Conservation (phyloP, 2,888 invertebrate species). For the Eupithecia exiguata region DNA sequence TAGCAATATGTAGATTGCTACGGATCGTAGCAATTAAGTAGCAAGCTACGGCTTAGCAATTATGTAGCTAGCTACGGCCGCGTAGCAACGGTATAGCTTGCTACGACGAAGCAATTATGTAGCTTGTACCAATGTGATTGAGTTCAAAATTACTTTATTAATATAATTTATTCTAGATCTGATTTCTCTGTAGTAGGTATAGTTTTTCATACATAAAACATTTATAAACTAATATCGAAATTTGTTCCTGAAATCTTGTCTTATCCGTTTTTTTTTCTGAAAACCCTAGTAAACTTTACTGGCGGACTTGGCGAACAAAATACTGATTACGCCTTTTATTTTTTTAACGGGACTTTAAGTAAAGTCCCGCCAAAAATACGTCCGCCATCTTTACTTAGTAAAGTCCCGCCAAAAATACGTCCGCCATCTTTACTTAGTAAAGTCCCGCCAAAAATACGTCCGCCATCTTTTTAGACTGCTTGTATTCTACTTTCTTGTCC, state of each 20-base stretch:
- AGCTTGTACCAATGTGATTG: not conserved
- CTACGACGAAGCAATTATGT: not conserved
- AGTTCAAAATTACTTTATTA: too few relatives aligned
- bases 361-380: too few relatives aligned
- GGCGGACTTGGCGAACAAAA: too few relatives aligned
- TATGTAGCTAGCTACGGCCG: not conserved
- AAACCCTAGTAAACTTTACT: too few relatives aligned
- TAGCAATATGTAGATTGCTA: not conserved
- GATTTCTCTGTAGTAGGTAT: too few relatives aligned
- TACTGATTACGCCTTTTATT: too few relatives aligned
- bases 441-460: slow-evolving; percentile 31
- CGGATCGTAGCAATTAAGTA: not conserved
- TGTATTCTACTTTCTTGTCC: slow-evolving; percentile 39
- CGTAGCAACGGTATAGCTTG: not conserved
- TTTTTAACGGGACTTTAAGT: too few relatives aligned
- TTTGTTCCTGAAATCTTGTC: not conserved
- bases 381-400: too few relatives aligned
- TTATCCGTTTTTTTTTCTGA: slow-evolving; percentile 42
- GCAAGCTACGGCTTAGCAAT: not conserved
- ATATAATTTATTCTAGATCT: too few relatives aligned
- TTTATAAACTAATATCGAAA: not conserved
- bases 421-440: too few relatives aligned
- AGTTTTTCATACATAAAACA: too few relatives aligned
- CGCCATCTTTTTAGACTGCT: slow-evolving; percentile 26
- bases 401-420: too few relatives aligned